A percentile compares a stretch with the other conserved stretches of the same genome.
These are phyloP conservation scores for Hydropotes inermis DNA, from an alignment of 2,113 vertebrate species.

Conservation along the genomic window DNA sequence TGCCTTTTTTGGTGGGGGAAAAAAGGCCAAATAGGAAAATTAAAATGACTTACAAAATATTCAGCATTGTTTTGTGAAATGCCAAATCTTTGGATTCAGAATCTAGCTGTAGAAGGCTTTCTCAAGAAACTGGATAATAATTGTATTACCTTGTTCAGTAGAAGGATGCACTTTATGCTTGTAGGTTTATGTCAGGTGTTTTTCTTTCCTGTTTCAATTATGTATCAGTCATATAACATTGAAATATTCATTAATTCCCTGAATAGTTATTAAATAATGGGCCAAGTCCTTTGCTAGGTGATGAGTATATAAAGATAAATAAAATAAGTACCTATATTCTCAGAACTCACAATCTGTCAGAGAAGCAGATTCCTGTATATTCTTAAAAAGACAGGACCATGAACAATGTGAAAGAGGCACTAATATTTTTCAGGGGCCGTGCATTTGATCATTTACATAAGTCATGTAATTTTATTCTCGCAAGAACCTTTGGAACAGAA, in stretches of 20 bases:
- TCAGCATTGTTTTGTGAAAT: not conserved
- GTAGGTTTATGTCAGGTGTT: not conserved
- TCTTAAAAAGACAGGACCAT: not conserved
- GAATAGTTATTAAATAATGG: not conserved
- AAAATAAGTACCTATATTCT: not conserved
- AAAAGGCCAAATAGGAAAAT: not conserved
- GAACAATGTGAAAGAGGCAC: not conserved
- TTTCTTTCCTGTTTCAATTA: not conserved
- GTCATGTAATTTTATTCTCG: not conserved
- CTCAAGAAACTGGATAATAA: not conserved
- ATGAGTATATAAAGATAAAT: not conserved
- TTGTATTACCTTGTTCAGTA: not conserved
- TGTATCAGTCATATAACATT: not conserved
- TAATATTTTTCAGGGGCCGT: not conserved
- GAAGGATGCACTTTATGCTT: not conserved
- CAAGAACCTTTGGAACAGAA: not conserved
- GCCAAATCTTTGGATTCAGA: not conserved
- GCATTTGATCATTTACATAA: not conserved
- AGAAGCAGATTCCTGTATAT: not conserved
- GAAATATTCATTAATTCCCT: not conserved
- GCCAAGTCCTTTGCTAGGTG: not conserved
- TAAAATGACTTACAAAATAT: not conserved
- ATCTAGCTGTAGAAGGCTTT: not conserved
- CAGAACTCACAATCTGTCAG: not conserved
- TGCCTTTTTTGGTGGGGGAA: fast-evolving